Percentiles rank a stretch among this genome's conserved stretches.
phyloP scores from a whole-genome alignment of 2,113 vertebrate species.

The Orientallactaga bullata region DNA sequence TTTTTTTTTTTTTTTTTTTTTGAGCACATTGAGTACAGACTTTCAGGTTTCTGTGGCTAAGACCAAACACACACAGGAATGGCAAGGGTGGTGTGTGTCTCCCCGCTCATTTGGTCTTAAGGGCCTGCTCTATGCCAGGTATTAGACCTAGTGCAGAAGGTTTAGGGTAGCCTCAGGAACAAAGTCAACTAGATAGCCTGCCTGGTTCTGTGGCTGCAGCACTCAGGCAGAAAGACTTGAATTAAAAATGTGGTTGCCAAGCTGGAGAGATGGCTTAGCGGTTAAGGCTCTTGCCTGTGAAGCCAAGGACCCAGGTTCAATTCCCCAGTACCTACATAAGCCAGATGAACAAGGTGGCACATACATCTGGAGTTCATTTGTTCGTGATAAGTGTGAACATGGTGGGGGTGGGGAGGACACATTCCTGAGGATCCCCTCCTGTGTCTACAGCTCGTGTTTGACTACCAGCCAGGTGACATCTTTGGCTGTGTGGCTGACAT shows the following conservation, averaged over 20 bases:
- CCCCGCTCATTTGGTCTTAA: neutral
- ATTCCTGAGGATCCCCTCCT: neutral
- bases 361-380: no score
- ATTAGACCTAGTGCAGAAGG: neutral
- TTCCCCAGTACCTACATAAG: no score
- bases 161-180: neutral
- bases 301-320: no score
- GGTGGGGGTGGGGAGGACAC: no score
- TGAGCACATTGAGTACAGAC: neutral
- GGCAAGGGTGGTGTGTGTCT: neutral
- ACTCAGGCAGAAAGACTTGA: neutral
- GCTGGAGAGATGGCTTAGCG: no score
- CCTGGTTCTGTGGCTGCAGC: neutral
- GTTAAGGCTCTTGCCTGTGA: no score
- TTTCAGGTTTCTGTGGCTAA: neutral
- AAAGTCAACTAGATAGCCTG: neutral
- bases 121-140: neutral
- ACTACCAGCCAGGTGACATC: conserved; percentile 91
- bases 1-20: neutral
- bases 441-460: conserved; percentile 92
- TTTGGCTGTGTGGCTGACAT: conserved; percentile 95
- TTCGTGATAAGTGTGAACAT: neutral
- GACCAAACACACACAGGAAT: neutral
- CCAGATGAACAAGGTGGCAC: no score
- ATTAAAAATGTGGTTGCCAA: neutral